These are phyloP conservation scores for Danio aesculapii DNA, from an alignment of 2,797 vertebrate species.

Conservation along the genomic window DNA sequence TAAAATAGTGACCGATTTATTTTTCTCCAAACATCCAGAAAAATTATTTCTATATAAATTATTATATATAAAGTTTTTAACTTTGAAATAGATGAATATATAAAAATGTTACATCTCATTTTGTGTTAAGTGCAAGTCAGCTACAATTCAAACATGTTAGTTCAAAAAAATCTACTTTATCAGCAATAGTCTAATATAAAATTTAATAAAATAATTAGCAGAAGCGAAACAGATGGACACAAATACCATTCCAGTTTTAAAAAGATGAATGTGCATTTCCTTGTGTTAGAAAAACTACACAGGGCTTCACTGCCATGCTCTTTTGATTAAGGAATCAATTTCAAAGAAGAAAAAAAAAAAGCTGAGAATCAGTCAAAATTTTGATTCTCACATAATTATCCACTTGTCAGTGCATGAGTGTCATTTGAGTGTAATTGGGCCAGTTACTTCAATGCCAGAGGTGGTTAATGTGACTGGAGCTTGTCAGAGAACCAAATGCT, in stretches of 20 bases:
- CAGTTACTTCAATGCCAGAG: constrained; percentile 58
- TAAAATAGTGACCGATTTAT: too few species aligned
- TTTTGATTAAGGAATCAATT: background rate
- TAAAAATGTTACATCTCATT: too few species aligned
- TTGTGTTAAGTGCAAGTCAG: too few species aligned
- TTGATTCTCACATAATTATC: constrained; percentile 53
- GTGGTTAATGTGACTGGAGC: constrained; percentile 17
- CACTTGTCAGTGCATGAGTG: constrained; percentile 61
- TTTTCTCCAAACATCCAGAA: too few species aligned
- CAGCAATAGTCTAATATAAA: too few species aligned
- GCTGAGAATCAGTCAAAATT: background rate
- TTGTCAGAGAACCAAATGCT: constrained; percentile 44
- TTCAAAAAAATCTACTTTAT: too few species aligned
- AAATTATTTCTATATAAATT: too few species aligned
- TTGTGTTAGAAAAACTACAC: background rate
- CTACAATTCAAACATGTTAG: too few species aligned
- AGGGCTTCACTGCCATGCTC: background rate
- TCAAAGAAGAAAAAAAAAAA: background rate
- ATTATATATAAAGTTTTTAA: too few species aligned
- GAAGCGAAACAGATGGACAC: background rate
- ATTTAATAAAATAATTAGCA: background rate
- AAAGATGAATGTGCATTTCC: background rate
- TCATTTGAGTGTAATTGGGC: constrained; percentile 63
- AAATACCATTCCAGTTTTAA: background rate
- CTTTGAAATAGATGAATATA: too few species aligned